Percentiles rank a stretch among this genome's conserved stretches.
Conservation (phyloP, 2,797 vertebrate genomes). For the Sebastes itinus region DNA sequence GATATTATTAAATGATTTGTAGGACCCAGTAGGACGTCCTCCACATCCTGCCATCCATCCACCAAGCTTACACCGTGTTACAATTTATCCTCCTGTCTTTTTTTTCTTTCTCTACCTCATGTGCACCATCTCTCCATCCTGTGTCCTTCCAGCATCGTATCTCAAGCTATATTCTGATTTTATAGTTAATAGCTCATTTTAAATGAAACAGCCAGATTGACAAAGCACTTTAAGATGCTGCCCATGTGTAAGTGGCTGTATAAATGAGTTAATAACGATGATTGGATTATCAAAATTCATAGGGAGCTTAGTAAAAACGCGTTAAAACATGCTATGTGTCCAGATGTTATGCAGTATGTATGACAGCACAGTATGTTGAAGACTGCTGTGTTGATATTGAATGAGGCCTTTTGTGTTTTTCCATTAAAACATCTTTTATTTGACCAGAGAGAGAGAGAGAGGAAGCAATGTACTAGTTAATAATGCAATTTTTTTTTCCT, state of each 20-base stretch:
- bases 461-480: neutral
- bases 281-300: neutral
- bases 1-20: neutral
- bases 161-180: slow-evolving; percentile 14
- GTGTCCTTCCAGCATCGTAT: neutral
- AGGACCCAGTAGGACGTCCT: slow-evolving; percentile 15
- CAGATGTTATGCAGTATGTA: slow-evolving; percentile 2
- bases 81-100: neutral
- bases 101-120: slow-evolving; percentile 52
- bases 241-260: neutral
- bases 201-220: neutral
- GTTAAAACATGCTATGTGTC: slow-evolving; percentile 1
- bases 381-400: slow-evolving; percentile 12
- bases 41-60: neutral
- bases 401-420: slow-evolving; percentile 2
- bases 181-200: neutral
- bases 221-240: neutral
- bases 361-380: neutral
- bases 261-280: neutral
- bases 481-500: neutral
- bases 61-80: neutral
- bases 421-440: neutral
- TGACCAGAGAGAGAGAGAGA: neutral
- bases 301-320: neutral
- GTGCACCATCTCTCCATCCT: slow-evolving; percentile 28